Base-by-base conservation (phyloP, 1,140 invertebrate species). In the Glossosoma conforme region DNA sequence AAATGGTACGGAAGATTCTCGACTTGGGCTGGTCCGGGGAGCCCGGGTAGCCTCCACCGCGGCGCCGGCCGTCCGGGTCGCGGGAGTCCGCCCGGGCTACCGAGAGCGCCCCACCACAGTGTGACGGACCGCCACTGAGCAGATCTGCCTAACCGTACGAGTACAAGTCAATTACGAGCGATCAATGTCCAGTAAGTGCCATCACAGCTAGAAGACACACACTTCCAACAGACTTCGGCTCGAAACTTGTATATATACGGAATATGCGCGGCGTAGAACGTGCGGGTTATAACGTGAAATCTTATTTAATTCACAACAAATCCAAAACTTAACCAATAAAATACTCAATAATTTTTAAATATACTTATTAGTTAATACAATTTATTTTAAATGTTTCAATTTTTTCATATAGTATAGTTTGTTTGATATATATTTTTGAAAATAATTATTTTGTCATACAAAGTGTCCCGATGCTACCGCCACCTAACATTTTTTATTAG, bases 121-220 rank as follows among this genome's bases (percentile, higher is more conserved):
- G 54, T 48, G 54, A 51, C 50, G 55, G 46, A 52, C 50, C 56
- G 51, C 51, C 56, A 58, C 56, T 58, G 51, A 58, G 28, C 56
- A 58, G 56, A 58, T 58, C 56, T 58, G 56, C 55, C 54, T 56
- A 56, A 24, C 25, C 33, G 21, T 20, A 37, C n/a, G n/a, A 41
- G 33, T 42, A 45, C 52, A 47, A 54, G 40, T 41, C 38, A 51
- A 46, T 44, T 44, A 32, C 49, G 33, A 54, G 56, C 52, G 52
- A 58, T 58, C 56, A 58, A 58, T 58, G 56, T 54, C 52, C 56
- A 58, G 56, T 46, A 51, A 58, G 52, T 58, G 56, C 56, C 56
- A 58, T 58, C 56, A 52, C 43, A 52, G 43, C 56, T 54, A 46
- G 52, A 51, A 47, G 50, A 53, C 50, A 58, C 45, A 58, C 55